Evolutionary conservation across 2,113 vertebrate genomes (phyloP).

Genomic region (Cyanocitta stelleri): DNA sequence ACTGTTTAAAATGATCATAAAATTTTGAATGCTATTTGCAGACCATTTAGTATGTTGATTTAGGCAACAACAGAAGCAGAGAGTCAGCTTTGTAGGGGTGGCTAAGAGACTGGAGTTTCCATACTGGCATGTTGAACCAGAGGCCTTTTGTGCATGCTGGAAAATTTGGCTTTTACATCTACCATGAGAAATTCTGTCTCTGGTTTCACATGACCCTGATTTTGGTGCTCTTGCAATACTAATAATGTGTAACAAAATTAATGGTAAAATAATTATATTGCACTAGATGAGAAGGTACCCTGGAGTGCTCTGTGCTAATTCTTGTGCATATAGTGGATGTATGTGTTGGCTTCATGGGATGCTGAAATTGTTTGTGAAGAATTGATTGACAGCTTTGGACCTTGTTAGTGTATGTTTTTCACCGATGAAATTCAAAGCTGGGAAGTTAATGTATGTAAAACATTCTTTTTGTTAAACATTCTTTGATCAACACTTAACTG

Average conservation of each 20-base stretch:
- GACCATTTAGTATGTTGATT: neutral
- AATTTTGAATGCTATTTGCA: neutral
- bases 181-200: neutral
- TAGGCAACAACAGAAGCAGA: neutral
- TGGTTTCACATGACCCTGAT: neutral
- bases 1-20: neutral
- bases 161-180: neutral
- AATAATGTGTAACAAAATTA: neutral
- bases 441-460: neutral
- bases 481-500: neutral
- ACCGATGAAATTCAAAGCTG: neutral
- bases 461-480: neutral
- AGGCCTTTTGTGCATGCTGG: neutral
- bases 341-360: neutral
- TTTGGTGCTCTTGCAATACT: neutral
- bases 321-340: neutral
- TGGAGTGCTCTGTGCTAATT: neutral
- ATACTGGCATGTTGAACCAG: neutral
- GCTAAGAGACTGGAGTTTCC: neutral
- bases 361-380: neutral
- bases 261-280: neutral
- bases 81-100: neutral
- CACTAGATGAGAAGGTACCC: neutral
- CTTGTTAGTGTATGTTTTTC: neutral
- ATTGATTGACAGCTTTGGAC: neutral